Evolutionary conservation across 2,797 vertebrate genomes (phyloP).

Genomic region (Chelon auratus): DNA sequence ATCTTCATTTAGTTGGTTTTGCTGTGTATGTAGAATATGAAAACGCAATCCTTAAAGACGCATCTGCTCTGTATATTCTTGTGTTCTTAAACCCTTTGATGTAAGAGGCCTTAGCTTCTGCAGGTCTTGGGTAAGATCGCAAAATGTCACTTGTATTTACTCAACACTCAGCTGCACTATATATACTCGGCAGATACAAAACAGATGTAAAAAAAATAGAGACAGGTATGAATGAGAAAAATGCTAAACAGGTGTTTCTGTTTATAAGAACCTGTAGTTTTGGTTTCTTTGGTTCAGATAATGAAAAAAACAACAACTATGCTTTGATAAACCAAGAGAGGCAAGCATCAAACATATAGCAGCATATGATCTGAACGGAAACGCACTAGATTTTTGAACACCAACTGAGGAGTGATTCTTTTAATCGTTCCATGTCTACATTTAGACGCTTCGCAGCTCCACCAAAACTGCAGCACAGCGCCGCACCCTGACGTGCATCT

Average conservation of each 20-base stretch:
- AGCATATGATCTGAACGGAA: too few relatives aligned
- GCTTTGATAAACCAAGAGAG: background rate
- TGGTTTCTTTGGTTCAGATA: background rate
- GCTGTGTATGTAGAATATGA: constrained; percentile 22
- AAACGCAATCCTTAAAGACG: constrained; percentile 44
- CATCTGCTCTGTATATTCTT: constrained; percentile 9
- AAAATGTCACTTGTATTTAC: constrained; percentile 12
- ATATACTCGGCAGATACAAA: background rate
- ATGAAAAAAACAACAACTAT: background rate
- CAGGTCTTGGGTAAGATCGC: constrained; percentile 11
- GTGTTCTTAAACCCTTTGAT: constrained; percentile 13
- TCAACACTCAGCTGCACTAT: background rate
- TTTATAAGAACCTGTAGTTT: background rate
- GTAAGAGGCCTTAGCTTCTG: constrained; percentile 5
- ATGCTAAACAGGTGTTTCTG: background rate
- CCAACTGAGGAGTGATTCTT: too few relatives aligned
- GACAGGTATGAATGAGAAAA: background rate
- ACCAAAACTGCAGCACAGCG: too few relatives aligned
- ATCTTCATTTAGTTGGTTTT: constrained; percentile 45
- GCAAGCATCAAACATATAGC: background rate
- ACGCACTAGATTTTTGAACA: too few relatives aligned
- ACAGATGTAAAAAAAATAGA: background rate
- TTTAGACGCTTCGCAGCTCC: too few relatives aligned
- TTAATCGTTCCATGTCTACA: too few relatives aligned
- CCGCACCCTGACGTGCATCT: too few relatives aligned